These are phyloP conservation scores for Anabacerthia variegaticeps DNA, from an alignment of 2,797 vertebrate genomes.

Conservation along the genomic window DNA sequence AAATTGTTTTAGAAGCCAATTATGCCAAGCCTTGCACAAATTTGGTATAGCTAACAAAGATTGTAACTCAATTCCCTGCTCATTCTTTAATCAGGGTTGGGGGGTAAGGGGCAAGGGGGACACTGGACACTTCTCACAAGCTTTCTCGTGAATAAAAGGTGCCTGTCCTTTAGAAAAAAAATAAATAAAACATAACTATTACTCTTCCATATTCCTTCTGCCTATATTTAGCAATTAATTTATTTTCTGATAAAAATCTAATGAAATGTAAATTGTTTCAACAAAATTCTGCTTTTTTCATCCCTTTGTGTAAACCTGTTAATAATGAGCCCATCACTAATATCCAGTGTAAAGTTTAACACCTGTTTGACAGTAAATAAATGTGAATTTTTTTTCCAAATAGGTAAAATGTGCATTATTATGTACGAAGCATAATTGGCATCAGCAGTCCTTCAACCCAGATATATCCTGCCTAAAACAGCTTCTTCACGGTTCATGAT, in stretches of 20 bases:
- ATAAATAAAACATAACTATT: conserved; percentile 78
- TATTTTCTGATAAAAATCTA: conserved; percentile 89
- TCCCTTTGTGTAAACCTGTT: conserved; percentile 96
- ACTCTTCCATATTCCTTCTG: conserved; percentile 87
- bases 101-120: conserved; percentile 66
- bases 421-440: conserved; percentile 68
- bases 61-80: conserved; percentile 82
- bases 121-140: conserved; percentile 80
- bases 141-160: conserved; percentile 84
- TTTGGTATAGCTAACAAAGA: conserved; percentile 82
- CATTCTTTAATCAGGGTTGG: conserved; percentile 70
- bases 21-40: conserved; percentile 86
- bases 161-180: conserved; percentile 83
- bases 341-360: conserved; percentile 99
- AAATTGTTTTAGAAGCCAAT: conserved; percentile 79
- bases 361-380: conserved; percentile 99
- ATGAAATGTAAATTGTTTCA: conserved; percentile 91
- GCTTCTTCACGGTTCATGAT: not conserved
- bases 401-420: conserved; percentile 78
- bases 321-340: conserved; percentile 97
- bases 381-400: conserved; percentile 99
- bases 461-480: not conserved
- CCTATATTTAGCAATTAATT: conserved; percentile 95
- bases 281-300: conserved; percentile 89
- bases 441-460: conserved; percentile 34